Base-by-base conservation (phyloP, 2,113 vertebrate genomes). In the Panurus biarmicus region DNA sequence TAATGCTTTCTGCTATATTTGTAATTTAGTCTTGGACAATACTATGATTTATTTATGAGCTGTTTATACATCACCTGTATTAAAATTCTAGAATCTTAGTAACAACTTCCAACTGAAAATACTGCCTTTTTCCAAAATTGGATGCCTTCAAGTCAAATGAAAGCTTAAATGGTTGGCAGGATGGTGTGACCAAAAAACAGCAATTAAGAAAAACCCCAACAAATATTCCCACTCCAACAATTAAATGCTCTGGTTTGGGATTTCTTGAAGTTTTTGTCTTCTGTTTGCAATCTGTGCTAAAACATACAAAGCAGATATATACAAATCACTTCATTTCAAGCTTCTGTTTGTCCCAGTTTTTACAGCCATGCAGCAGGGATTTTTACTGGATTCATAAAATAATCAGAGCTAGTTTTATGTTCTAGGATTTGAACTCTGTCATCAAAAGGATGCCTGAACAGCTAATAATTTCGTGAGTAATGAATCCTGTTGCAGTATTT, bases 381-480 rank as follows among this genome's bases (percentile, higher is more conserved):
- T 86, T 94, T 87, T 69, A 60, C 42, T 76, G 77, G 38, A 70
- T 88, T 89, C 20, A 21, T 91, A 60, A 94, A 87, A 79, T 78
- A 66, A 75, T 58, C 67, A 42, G 61, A 80, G 19, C n/a, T 38
- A 40, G 35, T 77, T 91, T 77, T 93, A 60, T 69, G 22, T 89
- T 45, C 24, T 53, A 81, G 51, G n/a, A 42, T 44, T 73, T 93
- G 36, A 88, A 70, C 80, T 73, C 62, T 35, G 9, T 62, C 20
- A 35, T 60, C 42, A 65, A 86, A 83, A 93, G 9, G 33, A 35
- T 61, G 48, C 45, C 53, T 50, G 29, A 79, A 60, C 48, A 64
- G 33, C 40, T 71, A 80, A 71, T 88, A 83, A 57, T 77, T 88
- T 71, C 2, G 4, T 72, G 44, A 60, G 60, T 89, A 70, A 66